Conservation (phyloP, 1,140 invertebrate species). For the Araneus ventricosus region DNA sequence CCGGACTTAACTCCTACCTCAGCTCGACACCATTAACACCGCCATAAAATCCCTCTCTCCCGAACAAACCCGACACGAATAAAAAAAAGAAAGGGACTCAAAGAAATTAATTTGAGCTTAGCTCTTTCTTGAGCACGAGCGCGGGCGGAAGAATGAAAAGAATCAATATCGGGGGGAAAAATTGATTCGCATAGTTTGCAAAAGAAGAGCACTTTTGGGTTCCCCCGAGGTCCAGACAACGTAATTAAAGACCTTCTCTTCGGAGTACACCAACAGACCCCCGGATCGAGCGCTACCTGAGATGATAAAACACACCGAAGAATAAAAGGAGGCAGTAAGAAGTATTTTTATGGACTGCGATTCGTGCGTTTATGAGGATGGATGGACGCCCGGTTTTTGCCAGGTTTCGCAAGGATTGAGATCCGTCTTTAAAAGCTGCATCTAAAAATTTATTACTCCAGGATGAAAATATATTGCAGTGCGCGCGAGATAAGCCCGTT, state of each 20-base stretch:
- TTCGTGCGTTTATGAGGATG: background rate
- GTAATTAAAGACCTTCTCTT: slow-evolving; percentile 37
- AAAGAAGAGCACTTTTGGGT: background rate
- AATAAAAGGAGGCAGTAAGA: background rate
- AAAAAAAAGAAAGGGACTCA: background rate
- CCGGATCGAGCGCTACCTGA: background rate
- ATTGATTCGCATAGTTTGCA: slow-evolving; percentile 35
- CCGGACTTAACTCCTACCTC: background rate
- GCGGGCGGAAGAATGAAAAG: background rate
- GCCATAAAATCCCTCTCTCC: background rate
- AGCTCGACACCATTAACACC: background rate
- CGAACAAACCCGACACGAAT: background rate
- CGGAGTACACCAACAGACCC: background rate
- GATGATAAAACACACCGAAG: background rate
- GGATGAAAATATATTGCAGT: too few relatives aligned
- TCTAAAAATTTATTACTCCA: too few relatives aligned
- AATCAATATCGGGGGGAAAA: slow-evolving; percentile 33
- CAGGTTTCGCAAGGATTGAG: background rate
- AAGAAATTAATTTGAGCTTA: slow-evolving; percentile 8
- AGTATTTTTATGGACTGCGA: slow-evolving; percentile 14
- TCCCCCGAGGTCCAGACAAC: background rate
- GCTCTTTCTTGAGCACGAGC: background rate
- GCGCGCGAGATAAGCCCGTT: too few relatives aligned
- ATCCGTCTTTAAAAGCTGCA: too few relatives aligned
- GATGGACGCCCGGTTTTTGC: background rate